Percentiles rank a stretch among this genome's conserved stretches.
Evolutionary conservation across 2,113 vertebrate genomes (phyloP).

Genomic region (Otocyon megalotis): DNA sequence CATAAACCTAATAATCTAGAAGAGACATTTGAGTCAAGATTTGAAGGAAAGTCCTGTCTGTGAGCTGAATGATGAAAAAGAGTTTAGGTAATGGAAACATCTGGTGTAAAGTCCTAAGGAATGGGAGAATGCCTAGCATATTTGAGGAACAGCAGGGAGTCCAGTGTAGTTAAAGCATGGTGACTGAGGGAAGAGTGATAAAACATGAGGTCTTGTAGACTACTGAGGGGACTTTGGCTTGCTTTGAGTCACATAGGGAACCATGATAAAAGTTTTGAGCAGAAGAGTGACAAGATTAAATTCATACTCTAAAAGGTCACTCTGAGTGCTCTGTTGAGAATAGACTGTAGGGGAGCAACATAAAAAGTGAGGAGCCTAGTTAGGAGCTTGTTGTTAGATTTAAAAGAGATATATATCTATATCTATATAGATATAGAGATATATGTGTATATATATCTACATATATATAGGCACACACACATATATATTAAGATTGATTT

Average conservation of each 20-base stretch:
- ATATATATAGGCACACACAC: neutral
- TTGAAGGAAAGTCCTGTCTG: neutral
- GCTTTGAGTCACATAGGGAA: neutral
- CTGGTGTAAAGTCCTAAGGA: neutral
- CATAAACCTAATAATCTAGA: neutral
- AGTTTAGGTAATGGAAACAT: neutral
- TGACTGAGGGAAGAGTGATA: neutral
- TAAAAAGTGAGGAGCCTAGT: neutral
- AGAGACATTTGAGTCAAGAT: neutral
- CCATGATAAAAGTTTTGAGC: neutral
- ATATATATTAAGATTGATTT: neutral
- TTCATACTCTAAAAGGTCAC: neutral
- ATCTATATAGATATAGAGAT: no score
- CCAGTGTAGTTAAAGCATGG: neutral
- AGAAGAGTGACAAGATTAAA: neutral
- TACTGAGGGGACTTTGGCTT: neutral
- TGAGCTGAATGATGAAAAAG: neutral
- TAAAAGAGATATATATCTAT: neutral
- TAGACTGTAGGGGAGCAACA: neutral
- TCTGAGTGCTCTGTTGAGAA: neutral
- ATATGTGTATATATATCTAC: no score
- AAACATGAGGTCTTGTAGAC: neutral
- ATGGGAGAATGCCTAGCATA: neutral
- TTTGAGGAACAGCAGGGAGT: neutral
- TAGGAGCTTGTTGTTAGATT: neutral